Conservation (phyloP, 2,888 invertebrate genomes). For the Sepioteuthis lessoniana region DNA sequence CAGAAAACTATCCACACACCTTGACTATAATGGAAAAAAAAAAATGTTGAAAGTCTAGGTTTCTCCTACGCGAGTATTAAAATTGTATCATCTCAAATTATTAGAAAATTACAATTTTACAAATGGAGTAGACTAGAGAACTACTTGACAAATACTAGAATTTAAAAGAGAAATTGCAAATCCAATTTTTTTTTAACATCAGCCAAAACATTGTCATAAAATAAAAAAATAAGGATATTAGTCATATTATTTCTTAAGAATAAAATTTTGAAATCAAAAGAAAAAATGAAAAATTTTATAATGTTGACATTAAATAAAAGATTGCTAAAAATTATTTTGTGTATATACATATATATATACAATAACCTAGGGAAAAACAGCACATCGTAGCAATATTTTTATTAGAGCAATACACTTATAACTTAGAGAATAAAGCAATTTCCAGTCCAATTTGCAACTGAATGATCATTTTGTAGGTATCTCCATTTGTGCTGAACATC, state of each 20-base stretch:
- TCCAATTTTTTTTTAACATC: background rate
- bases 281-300: background rate
- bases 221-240: background rate
- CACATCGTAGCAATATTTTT: no score
- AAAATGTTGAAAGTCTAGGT: background rate
- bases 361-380: no score
- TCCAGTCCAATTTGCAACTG: no score
- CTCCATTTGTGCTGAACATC: no score
- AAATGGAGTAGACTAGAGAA: background rate
- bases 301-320: background rate
- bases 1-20: slow-evolving; percentile 33
- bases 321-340: no score
- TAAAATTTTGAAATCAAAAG: background rate
- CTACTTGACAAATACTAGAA: background rate
- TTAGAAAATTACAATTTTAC: background rate
- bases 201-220: background rate
- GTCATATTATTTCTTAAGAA: background rate
- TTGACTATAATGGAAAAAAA: background rate
- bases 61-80: no score
- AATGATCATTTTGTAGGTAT: no score
- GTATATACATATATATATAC: no score
- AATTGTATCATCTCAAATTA: no score
- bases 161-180: background rate
- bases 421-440: no score
- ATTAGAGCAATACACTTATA: no score